These are phyloP conservation scores for Drosophila ercepeae DNA, from an alignment of 1,140 invertebrate genomes.

Conservation along the genomic window DNA sequence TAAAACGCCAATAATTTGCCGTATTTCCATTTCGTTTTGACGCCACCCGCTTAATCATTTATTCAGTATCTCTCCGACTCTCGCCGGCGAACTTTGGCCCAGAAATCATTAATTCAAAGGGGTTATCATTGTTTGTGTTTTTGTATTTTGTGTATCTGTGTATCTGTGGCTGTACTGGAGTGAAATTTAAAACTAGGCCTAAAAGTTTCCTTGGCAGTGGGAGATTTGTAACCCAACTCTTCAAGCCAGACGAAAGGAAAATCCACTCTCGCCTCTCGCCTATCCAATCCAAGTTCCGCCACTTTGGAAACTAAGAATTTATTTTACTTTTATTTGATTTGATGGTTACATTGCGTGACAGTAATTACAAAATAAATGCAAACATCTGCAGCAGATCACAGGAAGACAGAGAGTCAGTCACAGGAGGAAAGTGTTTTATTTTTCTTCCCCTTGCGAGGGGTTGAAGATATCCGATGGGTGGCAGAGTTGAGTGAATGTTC, in stretches of 20 bases:
- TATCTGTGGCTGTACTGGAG: not conserved
- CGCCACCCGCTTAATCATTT: constrained; percentile 37
- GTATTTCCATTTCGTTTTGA: constrained; percentile 28
- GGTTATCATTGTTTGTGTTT: not conserved
- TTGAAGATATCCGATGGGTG: constrained; percentile 1
- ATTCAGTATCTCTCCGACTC: constrained; percentile 21
- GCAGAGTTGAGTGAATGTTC: constrained; percentile 8
- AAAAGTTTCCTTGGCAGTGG: constrained; percentile 8
- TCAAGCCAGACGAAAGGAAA: constrained; percentile 6
- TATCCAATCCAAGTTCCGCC: constrained; percentile 25
- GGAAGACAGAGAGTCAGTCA: constrained; percentile 28
- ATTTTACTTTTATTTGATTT: constrained; percentile 80
- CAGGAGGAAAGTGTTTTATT: constrained; percentile 40
- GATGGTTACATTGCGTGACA: constrained; percentile 79
- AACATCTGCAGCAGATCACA: constrained; percentile 73
- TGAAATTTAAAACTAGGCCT: constrained; percentile 24
- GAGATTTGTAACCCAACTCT: constrained; percentile 22
- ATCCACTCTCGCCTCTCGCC: constrained; percentile 22
- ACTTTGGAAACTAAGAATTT: constrained; percentile 49
- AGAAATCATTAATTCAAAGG: constrained; percentile 45
- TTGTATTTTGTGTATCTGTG: not conserved
- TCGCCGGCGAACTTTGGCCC: constrained; percentile 21
- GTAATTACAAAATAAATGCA: constrained; percentile 81
- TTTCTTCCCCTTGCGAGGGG: constrained; percentile 5
- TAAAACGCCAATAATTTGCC: constrained; percentile 15